These are phyloP conservation scores for Oryzias woworae DNA, from an alignment of 2,113 vertebrate species.

Conservation along the genomic window DNA sequence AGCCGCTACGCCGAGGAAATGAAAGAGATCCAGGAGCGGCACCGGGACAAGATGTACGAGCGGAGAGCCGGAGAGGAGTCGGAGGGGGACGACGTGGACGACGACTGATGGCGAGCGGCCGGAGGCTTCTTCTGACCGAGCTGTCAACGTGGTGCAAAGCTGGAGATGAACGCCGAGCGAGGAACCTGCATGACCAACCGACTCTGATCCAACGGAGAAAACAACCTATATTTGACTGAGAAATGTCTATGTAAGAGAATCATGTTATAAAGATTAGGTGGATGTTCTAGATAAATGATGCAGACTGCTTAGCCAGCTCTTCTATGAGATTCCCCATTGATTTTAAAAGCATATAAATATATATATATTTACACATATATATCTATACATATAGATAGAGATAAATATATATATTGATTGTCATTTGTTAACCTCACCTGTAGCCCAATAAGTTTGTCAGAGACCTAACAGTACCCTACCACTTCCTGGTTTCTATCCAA, in stretches of 20 bases:
- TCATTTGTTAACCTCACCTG: constrained; percentile 58
- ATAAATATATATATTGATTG: constrained; percentile 42
- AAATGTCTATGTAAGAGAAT: constrained; percentile 74
- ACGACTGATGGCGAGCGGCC: constrained; percentile 82
- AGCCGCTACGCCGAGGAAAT: constrained; percentile 95
- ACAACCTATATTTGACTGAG: constrained; percentile 77
- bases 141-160: constrained; percentile 65
- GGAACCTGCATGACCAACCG: constrained; percentile 74
- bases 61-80: constrained; percentile 86
- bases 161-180: constrained; percentile 48
- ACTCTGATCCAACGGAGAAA: constrained; percentile 36
- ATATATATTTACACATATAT: constrained; percentile 19
- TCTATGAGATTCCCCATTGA: constrained; percentile 62
- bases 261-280: constrained; percentile 69
- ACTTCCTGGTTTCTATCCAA: constrained; percentile 50
- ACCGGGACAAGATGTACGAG: constrained; percentile 92
- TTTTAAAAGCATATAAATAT: constrained; percentile 17
- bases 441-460: constrained; percentile 66
- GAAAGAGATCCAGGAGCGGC: constrained; percentile 95
- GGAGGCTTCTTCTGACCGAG: constrained; percentile 37
- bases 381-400: constrained; percentile 14
- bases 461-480: constrained; percentile 35
- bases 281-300: constrained; percentile 69
- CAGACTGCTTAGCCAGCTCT: constrained; percentile 66
- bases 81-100: constrained; percentile 91